These are phyloP conservation scores for Otus sunia DNA, from an alignment of 2,113 vertebrate species.

Conservation along the genomic window DNA sequence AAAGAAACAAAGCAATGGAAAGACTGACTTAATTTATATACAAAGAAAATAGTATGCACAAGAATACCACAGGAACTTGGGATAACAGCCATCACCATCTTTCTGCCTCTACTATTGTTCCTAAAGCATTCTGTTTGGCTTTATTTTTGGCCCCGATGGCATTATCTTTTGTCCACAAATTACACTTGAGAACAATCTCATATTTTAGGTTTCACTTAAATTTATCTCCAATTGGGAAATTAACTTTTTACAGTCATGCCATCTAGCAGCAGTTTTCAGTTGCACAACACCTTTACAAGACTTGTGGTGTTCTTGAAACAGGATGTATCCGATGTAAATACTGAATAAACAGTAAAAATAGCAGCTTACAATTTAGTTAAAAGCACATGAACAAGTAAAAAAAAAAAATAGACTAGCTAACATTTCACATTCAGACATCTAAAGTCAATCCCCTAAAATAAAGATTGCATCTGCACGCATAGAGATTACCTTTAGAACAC, in stretches of 20 bases:
- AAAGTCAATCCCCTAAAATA: background rate
- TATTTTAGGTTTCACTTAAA: background rate
- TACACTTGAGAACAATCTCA: background rate
- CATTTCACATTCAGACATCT: background rate
- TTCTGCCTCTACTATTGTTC: background rate
- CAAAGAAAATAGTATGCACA: background rate
- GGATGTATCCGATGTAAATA: background rate
- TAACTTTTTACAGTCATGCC: background rate
- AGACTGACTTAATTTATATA: background rate
- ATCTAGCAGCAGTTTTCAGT: background rate
- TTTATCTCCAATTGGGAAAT: background rate
- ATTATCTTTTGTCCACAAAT: background rate
- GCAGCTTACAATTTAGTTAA: background rate
- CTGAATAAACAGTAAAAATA: background rate
- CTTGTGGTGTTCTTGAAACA: background rate
- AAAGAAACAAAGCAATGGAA: background rate
- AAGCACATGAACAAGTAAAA: background rate
- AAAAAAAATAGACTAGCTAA: background rate
- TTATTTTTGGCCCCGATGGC: background rate
- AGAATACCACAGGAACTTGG: background rate
- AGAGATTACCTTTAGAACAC: background rate
- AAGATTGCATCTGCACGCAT: background rate
- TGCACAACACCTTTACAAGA: background rate
- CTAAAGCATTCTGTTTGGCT: background rate
- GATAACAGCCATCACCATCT: background rate